A percentile compares a stretch with the other conserved stretches of the same genome.
Evolutionary conservation across 2,888 invertebrate genomes (phyloP).

Genomic region (Zygothrica quintamaculata): DNA sequence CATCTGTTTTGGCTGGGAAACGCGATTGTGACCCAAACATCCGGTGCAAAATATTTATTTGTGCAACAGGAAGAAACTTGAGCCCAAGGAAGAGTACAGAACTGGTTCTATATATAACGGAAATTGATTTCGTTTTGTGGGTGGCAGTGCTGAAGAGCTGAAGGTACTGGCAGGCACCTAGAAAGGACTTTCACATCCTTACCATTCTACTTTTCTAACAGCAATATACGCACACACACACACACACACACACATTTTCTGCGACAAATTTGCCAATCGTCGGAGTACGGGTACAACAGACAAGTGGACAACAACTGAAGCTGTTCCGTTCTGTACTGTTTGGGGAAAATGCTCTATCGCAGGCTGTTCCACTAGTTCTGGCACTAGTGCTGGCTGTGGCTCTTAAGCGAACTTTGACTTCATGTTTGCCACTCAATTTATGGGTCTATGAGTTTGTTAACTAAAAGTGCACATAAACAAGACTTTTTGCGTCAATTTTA

Average conservation of each 20-base stretch:
- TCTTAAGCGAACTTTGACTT: conserved; percentile 76
- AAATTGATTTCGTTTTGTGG: conserved; percentile 75
- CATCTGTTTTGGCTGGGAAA: conserved; percentile 18
- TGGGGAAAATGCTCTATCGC: conserved; percentile 4
- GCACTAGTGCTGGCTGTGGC: conserved; percentile 23
- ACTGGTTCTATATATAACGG: conserved; percentile 61
- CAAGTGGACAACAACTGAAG: conserved; percentile 26
- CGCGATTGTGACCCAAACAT: conserved; percentile 75
- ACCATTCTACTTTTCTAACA: not conserved
- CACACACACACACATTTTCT: too few species aligned
- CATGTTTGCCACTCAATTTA: conserved; percentile 73
- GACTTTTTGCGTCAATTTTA: conserved; percentile 73
- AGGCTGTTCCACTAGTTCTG: too few species aligned
- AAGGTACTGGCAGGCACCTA: conserved; percentile 32
- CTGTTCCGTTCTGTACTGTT: not conserved
- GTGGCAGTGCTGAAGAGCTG: conserved; percentile 31
- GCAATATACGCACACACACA: conserved; percentile 68
- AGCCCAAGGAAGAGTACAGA: conserved; percentile 41
- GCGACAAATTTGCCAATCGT: conserved; percentile 74
- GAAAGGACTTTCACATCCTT: conserved; percentile 15
- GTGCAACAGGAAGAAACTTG: conserved; percentile 77
- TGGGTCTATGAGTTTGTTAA: conserved; percentile 79
- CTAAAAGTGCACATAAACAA: conserved; percentile 79
- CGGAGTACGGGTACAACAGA: not conserved
- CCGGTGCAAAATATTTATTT: conserved; percentile 77